Base-by-base conservation (phyloP, 2,888 invertebrate species). In the Marasmarcha lunaedactyla region DNA sequence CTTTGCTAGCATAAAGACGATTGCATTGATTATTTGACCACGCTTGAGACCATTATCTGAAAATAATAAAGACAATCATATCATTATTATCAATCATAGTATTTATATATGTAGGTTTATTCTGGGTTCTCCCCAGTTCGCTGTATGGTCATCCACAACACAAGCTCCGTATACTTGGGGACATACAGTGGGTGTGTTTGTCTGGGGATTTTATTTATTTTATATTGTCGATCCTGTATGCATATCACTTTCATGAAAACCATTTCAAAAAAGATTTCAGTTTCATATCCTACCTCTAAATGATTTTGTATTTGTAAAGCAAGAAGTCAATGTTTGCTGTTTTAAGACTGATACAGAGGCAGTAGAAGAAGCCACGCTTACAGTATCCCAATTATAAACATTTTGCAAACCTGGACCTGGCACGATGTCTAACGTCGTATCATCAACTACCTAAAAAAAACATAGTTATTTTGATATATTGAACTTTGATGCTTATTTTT, bases 361-460 rank as follows among this genome's bases (percentile, higher is more conserved):
- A 41, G 44, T 20, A 44, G 46, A 46, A 43, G 45, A 47, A 47
- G 45, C 45, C 43, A 45, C 40, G 38, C 47, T 47, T 43, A 45
- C 47, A 45, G 45, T 33, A 42, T 47, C 45, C 41, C 37, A 45
- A 45, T 39, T 43, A 40, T 45, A 40, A 47, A 41, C 33, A 43
- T 47, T 44, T 39, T 42, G 44, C 3, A 35, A 44, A 46, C 44
- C 46, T 45, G 44, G 36, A 44, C 44, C 42, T 42, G 42, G 40
- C 13, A 34, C 39, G 36, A 33, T 40, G 40, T 25, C 40, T 40
- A 36, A 20, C 3, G 20, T 7, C 20, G 7, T 20, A 7, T 20
- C 20, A 20, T 20, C 20, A 20, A 20, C 3, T 5, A 20, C 20
- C 20, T 20, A 20, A 20, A 20, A 20, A 7, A 20, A 20, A 20